phyloP scores from a whole-genome alignment of 2,888 invertebrate species.

The Agrenia bidenticulata region DNA sequence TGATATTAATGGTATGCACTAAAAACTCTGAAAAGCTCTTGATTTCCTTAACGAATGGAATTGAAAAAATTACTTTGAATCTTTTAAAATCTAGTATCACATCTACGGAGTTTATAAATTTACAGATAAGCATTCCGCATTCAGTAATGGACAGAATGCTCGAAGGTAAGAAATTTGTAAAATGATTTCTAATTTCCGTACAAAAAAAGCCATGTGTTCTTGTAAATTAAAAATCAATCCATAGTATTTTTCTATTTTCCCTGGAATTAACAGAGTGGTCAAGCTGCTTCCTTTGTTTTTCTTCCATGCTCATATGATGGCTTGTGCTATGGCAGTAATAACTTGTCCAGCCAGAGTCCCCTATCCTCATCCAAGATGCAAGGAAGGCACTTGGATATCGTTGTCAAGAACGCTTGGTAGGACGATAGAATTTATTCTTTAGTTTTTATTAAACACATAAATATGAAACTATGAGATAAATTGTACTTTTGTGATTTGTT shows the following conservation, averaged over 20 bases:
- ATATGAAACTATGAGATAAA: not conserved
- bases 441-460: too few relatives aligned
- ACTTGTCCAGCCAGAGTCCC: slow-evolving; percentile 18
- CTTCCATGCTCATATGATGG: slow-evolving; percentile 23
- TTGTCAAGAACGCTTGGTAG: not conserved
- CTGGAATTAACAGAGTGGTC: slow-evolving; percentile 12
- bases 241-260: too few relatives aligned
- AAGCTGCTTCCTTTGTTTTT: slow-evolving; percentile 22
- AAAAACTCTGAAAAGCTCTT: too few relatives aligned
- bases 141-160: slow-evolving; percentile 22
- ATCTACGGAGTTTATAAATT: slow-evolving; percentile 20
- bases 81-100: slow-evolving; percentile 13
- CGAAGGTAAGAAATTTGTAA: slow-evolving; percentile 20
- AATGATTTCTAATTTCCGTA: too few relatives aligned
- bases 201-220: too few relatives aligned
- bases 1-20: slow-evolving; percentile 13
- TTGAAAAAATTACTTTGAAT: not conserved
- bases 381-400: not conserved
- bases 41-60: too few relatives aligned
- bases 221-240: too few relatives aligned
- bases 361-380: not conserved
- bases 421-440: too few relatives aligned
- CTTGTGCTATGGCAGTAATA: slow-evolving; percentile 13
- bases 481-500: not conserved
- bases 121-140: not conserved